These are phyloP conservation scores for Chanos chanos DNA, from an alignment of 2,797 vertebrate species.

Conservation along the genomic window DNA sequence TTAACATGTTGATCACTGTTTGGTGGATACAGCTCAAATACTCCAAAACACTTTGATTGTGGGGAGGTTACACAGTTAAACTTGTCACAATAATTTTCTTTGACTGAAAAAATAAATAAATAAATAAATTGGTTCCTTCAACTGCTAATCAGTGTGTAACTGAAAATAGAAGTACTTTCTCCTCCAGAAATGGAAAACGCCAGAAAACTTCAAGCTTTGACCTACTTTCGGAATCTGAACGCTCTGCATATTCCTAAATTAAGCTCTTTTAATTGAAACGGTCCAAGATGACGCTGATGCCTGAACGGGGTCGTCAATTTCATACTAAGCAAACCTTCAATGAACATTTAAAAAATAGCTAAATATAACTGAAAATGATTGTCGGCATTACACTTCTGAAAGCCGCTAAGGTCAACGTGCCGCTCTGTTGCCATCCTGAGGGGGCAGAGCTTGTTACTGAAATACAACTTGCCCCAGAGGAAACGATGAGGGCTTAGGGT, in stretches of 20 bases:
- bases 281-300: no score
- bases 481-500: no score
- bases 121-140: not conserved
- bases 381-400: no score
- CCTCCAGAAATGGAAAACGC: not conserved
- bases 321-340: no score
- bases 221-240: conserved; percentile 1
- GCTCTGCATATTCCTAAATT: conserved; percentile 11
- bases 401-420: no score
- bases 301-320: no score
- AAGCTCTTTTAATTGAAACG: no score
- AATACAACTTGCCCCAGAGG: no score
- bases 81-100: not conserved
- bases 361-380: no score
- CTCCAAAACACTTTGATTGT: not conserved
- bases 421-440: no score
- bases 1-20: not conserved
- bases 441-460: not conserved
- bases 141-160: no score
- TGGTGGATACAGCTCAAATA: not conserved
- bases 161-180: not conserved
- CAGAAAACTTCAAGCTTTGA: conserved; percentile 23
- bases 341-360: no score
- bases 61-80: not conserved
- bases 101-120: not conserved